Percentiles rank a stretch among this genome's conserved stretches.
phyloP scores from a whole-genome alignment of 2,888 invertebrate species.

The Drosophila sordidula region DNA sequence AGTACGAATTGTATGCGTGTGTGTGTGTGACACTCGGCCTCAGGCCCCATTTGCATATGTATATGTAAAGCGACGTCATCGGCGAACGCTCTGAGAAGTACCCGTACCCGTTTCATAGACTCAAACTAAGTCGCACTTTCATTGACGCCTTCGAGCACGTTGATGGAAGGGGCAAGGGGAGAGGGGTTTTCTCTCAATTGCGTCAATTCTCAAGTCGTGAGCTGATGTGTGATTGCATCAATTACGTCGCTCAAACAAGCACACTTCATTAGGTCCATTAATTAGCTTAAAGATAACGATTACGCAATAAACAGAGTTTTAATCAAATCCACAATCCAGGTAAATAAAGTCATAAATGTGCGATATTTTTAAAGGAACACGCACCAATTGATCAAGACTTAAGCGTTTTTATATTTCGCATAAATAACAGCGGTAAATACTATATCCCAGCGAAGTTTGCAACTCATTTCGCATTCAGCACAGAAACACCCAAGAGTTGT shows the following conservation, averaged over 20 bases:
- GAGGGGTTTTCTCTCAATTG: conserved; percentile 33
- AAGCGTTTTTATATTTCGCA: conserved; percentile 5
- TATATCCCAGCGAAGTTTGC: not conserved
- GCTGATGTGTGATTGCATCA: conserved; percentile 47
- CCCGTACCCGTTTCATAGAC: conserved; percentile 25
- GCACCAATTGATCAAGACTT: not conserved
- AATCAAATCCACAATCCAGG: no score
- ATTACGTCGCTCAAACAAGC: conserved; percentile 70
- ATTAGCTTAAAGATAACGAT: conserved; percentile 30
- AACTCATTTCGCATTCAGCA: conserved; percentile 36
- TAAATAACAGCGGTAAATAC: conserved; percentile 41
- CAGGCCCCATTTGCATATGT: conserved; percentile 53
- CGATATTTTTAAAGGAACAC: no score
- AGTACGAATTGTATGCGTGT: conserved; percentile 9
- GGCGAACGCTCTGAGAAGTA: conserved; percentile 16
- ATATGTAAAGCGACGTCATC: conserved; percentile 57
- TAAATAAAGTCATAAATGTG: no score
- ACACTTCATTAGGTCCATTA: conserved; percentile 53
- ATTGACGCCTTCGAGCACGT: conserved; percentile 37
- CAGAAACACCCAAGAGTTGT: not conserved
- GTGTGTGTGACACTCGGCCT: conserved; percentile 25
- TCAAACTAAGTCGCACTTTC: conserved; percentile 60
- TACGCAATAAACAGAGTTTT: conserved; percentile 23
- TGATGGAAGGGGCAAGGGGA: not conserved
- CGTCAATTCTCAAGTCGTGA: conserved; percentile 41